Evolutionary conservation across 2,797 vertebrate species (phyloP).

Genomic region (Heteromormyrus szaboi): DNA sequence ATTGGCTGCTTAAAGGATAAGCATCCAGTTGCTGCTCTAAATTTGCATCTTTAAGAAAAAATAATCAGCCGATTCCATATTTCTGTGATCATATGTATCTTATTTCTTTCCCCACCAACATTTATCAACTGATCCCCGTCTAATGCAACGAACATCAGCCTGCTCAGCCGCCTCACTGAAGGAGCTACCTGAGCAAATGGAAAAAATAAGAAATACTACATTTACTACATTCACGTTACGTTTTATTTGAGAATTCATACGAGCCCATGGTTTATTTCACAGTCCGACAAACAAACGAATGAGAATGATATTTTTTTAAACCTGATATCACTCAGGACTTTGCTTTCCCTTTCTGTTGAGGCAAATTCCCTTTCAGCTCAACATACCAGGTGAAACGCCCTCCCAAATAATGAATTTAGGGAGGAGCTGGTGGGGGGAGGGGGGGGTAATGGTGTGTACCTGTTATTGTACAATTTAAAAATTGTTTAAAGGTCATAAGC

Average conservation of each 20-base stretch:
- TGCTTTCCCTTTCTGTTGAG: slow-evolving; percentile 50
- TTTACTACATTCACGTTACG: neutral
- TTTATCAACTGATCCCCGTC: neutral
- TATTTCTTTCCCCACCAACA: neutral
- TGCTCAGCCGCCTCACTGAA: slow-evolving; percentile 36
- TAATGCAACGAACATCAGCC: slow-evolving; percentile 32
- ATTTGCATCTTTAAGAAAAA: neutral
- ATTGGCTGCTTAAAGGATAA: neutral
- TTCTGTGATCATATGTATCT: neutral
- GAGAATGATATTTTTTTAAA: slow-evolving; percentile 31
- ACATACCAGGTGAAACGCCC: neutral
- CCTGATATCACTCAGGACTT: slow-evolving; percentile 38
- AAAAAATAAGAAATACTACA: neutral
- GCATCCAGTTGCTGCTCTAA: neutral
- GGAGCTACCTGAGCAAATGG: slow-evolving; percentile 53
- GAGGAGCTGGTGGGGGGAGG: neutral
- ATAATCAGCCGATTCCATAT: neutral
- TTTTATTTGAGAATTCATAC: slow-evolving; percentile 55
- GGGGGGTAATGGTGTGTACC: neutral
- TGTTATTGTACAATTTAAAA: neutral
- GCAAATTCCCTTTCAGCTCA: slow-evolving; percentile 37
- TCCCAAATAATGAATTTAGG: neutral
- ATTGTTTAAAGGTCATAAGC: neutral
- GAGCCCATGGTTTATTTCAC: slow-evolving; percentile 2
- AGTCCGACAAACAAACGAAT: neutral